Conservation (phyloP, 2,888 invertebrate species). For the Sinotaia quadrata region DNA sequence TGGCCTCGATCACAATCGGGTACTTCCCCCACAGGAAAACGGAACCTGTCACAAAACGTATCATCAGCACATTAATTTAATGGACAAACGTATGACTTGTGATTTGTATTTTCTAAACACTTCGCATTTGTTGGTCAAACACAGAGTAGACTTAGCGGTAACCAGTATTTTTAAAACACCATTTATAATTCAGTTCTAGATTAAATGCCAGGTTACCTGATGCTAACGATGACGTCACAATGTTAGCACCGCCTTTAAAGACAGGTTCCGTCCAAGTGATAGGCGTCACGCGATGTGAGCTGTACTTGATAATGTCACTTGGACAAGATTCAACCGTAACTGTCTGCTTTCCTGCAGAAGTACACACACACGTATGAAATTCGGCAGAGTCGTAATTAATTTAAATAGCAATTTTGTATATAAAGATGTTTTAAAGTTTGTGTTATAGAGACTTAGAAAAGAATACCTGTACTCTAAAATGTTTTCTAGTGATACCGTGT, state of each 20-base stretch:
- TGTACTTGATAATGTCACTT: constrained; percentile 38
- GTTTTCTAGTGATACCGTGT: too few species aligned
- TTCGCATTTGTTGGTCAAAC: not conserved
- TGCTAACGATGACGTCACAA: constrained; percentile 12
- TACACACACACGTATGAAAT: too few species aligned
- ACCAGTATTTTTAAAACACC: too few species aligned
- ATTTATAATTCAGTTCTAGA: too few species aligned
- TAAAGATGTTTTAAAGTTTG: too few species aligned
- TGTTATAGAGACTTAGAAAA: too few species aligned
- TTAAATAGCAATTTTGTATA: too few species aligned
- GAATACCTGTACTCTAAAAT: too few species aligned
- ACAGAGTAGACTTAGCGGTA: too few species aligned
- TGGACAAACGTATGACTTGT: not conserved
- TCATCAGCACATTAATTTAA: not conserved
- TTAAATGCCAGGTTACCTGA: too few species aligned
- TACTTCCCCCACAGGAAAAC: constrained; percentile 54
- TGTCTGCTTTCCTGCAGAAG: constrained; percentile 40
- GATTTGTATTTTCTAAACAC: not conserved
- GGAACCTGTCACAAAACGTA: constrained; percentile 39
- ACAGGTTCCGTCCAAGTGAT: constrained; percentile 48
- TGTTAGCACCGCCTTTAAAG: constrained; percentile 37
- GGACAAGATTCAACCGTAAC: constrained; percentile 48
- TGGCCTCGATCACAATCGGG: constrained; percentile 68
- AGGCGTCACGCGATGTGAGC: constrained; percentile 39
- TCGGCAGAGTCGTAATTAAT: too few species aligned